A percentile compares a stretch with the other conserved stretches of the same genome.
Conservation (phyloP, 2,797 vertebrate genomes). For the Falco columbarius region DNA sequence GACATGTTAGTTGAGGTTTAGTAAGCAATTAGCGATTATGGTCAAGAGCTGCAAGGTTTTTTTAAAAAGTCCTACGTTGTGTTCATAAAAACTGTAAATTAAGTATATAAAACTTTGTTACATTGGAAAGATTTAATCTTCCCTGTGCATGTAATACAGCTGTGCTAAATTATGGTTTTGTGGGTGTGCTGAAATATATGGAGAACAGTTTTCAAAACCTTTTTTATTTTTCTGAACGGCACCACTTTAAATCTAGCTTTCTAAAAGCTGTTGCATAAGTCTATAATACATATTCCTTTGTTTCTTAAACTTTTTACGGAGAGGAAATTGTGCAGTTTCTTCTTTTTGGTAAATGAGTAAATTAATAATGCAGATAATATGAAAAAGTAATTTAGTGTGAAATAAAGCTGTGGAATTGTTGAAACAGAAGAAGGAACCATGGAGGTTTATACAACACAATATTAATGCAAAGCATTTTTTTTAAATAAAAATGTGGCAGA, state of each 20-base stretch:
- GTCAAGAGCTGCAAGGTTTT: background rate
- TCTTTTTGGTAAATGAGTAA: background rate
- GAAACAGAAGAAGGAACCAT: background rate
- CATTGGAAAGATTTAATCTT: background rate
- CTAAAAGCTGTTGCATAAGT: background rate
- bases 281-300: background rate
- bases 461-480: background rate
- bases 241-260: background rate
- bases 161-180: background rate
- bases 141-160: background rate
- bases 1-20: background rate
- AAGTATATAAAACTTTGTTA: background rate
- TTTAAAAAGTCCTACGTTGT: background rate
- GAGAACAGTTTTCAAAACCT: background rate
- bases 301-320: background rate
- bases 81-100: background rate
- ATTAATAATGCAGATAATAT: background rate
- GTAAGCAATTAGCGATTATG: background rate
- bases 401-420: background rate
- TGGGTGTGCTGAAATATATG: background rate
- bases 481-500: background rate
- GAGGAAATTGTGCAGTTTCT: background rate
- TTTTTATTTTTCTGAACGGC: background rate
- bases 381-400: background rate
- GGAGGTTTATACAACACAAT: background rate